Base-by-base conservation (phyloP, 2,113 vertebrate species). In the Phyllostomus discolor region DNA sequence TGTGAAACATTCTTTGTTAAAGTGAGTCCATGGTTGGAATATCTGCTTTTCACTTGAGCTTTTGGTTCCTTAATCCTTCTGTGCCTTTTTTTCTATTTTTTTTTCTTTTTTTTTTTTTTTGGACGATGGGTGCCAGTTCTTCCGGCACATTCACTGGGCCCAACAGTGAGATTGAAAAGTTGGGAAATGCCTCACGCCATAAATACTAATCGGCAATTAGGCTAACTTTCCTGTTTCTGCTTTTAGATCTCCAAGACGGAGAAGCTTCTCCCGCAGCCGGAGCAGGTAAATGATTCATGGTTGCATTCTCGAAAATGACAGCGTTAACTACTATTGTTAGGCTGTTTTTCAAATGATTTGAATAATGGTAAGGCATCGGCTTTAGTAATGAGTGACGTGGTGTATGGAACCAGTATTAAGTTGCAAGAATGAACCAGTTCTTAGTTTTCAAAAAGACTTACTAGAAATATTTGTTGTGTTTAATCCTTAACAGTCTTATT, bases 191-290 rank as follows among this genome's bases (percentile, higher is more conserved):
- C 98, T 99, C 98, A 96, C 95, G 50, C 98, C 98, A 4, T 90
- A 96, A 96, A 93, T 97, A 94, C 79, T 98, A 79, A 72, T 96
- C 93, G 98, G 96, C 97, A 2, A 73, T 97, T 97, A 98, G 92
- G 43, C 98, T 99, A 93, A 99, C 97, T 86, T 98, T 94, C 94
- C 67, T 62, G 5, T 98, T 98, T 98, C 98, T 98, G 98, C 97
- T 98, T 98, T 94, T 99, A 99, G 99, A 99, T 99, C 99, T 88
- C 99, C 99, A 69, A 99, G 99, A 96, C 99, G 99, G 98, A 99
- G 99, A 98, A 99, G 99, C 98, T 99, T 99, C 94, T 99, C 99
- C 96, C 99, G 99, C 28, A 99, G 99, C 98, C 99, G 99, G 91
- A 99, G 99, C 99, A 99, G 99, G 99, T 99, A 98, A 7, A 90